A percentile compares a stretch with the other conserved stretches of the same genome.
phyloP scores from a whole-genome alignment of 2,888 invertebrate genomes.

The Palloptera scutellata region DNA sequence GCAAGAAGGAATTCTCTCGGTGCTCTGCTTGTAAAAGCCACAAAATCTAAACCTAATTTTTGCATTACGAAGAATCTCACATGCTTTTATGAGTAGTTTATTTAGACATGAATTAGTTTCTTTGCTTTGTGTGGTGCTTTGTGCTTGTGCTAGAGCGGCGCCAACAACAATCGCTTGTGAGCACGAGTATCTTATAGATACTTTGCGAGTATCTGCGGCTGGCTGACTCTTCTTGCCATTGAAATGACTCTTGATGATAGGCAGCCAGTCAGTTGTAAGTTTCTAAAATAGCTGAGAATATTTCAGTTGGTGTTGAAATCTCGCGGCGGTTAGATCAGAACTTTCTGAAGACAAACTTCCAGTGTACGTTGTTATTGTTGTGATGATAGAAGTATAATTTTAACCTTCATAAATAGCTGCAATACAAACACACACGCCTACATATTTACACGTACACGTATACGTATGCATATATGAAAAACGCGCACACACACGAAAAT shows the following conservation, averaged over 20 bases:
- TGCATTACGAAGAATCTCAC: too few relatives aligned
- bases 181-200: conserved; percentile 34
- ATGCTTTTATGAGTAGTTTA: too few relatives aligned
- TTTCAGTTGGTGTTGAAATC: conserved; percentile 52
- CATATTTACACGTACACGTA: conserved; percentile 23
- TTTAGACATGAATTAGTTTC: not conserved
- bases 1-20: too few relatives aligned
- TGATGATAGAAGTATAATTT: conserved; percentile 31
- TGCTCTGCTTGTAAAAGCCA: too few relatives aligned
- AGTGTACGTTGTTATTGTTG: conserved; percentile 6
- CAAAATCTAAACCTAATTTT: too few relatives aligned
- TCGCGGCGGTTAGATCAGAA: conserved; percentile 47
- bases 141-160: conserved; percentile 1
- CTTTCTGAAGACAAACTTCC: conserved; percentile 14
- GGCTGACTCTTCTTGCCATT: not conserved
- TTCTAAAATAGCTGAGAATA: conserved; percentile 38
- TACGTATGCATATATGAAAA: conserved; percentile 30
- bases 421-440: conserved; percentile 12
- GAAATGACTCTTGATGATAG: not conserved
- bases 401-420: conserved; percentile 28
- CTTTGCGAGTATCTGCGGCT: conserved; percentile 12
- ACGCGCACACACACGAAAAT: conserved; percentile 19
- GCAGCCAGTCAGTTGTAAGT: conserved; percentile 26
- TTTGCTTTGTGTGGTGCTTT: not conserved
- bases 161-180: conserved; percentile 1